Base-by-base conservation (phyloP, 2,888 invertebrate species). In the Ceriagrion tenellum region DNA sequence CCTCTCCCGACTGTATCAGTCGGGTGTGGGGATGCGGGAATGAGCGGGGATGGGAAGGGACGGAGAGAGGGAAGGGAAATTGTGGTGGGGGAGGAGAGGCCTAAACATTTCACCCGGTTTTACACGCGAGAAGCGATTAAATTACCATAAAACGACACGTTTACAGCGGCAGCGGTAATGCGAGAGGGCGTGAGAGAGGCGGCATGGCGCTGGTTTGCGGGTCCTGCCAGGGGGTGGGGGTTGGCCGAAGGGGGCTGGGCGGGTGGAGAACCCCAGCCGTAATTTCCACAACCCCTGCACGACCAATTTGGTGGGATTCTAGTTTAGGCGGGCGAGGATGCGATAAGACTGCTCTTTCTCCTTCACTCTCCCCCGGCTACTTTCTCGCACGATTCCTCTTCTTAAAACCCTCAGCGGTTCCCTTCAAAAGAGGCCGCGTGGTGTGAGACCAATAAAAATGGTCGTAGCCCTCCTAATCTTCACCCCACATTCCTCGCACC, bases 91-190 rank as follows among this genome's bases (percentile, higher is more conserved):
- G 59, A 59, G 59, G 59, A 20, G 93, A 40, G 93, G 47, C 93
- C 93, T 93, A 55, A 74, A 93, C 74, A 74, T 59, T 93, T 81
- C 40, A 59, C 40, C 47, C 40, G 40, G 40, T 40, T 93, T 81
- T 63, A 40, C 69, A 69, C 55, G 47, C 47, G 12, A 40, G 91
- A 91, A 69, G 93, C 47, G 69, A 74, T 93, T 93, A 69, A 93
- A 93, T 93, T 93, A 74, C 63, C 74, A 93, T 69, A 74, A 63
- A 74, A 69, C 93, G 93, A 40, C 63, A 63, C 63, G 63, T 91
- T 91, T 40, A 59, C 59, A 59, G 91, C 59, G n/a, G 81, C 91
- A 23, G 59, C 63, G 47, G 69, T 69, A 69, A 55, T 47, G 69
- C 69, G 93, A 93, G 69, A 91, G 69, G 59, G 81, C 81, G 81